phyloP scores from a whole-genome alignment of 2,888 invertebrate species.

The Gisinianus flammeolus region DNA sequence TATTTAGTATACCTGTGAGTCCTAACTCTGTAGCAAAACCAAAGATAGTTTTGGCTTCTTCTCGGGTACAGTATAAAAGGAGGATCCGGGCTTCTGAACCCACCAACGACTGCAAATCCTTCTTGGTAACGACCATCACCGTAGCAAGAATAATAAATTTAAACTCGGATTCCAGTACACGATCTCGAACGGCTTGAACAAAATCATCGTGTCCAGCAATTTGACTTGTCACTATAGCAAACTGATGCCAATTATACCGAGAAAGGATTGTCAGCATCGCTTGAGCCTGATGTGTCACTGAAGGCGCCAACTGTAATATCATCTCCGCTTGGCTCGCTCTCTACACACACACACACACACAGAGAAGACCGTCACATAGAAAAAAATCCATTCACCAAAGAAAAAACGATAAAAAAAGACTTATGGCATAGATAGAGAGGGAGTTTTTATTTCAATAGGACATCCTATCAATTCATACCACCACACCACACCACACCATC shows the following conservation, averaged over 20 bases:
- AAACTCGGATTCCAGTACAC: constrained; percentile 77
- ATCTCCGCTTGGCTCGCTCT: constrained; percentile 74
- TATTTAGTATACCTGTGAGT: constrained; percentile 80
- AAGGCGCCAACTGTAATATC: constrained; percentile 92
- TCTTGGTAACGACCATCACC: constrained; percentile 77
- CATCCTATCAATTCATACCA: no score
- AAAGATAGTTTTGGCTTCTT: constrained; percentile 84
- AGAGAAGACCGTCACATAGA: no score
- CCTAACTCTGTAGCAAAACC: constrained; percentile 74
- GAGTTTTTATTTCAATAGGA: no score
- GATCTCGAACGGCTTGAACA: constrained; percentile 88
- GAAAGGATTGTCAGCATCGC: constrained; percentile 95
- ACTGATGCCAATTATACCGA: constrained; percentile 95
- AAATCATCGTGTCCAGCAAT: constrained; percentile 96
- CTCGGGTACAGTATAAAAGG: constrained; percentile 86
- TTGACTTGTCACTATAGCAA: constrained; percentile 90
- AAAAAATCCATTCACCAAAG: no score
- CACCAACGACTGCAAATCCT: constrained; percentile 79
- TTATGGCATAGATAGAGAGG: no score
- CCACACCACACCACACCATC: no score
- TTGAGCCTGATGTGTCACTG: constrained; percentile 93
- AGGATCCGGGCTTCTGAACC: constrained; percentile 91
- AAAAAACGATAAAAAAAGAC: no score
- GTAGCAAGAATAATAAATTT: constrained; percentile 68
- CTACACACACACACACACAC: constrained; percentile 32